Base-by-base conservation (phyloP, 2,797 vertebrate genomes). In the Myotis planiceps region DNA sequence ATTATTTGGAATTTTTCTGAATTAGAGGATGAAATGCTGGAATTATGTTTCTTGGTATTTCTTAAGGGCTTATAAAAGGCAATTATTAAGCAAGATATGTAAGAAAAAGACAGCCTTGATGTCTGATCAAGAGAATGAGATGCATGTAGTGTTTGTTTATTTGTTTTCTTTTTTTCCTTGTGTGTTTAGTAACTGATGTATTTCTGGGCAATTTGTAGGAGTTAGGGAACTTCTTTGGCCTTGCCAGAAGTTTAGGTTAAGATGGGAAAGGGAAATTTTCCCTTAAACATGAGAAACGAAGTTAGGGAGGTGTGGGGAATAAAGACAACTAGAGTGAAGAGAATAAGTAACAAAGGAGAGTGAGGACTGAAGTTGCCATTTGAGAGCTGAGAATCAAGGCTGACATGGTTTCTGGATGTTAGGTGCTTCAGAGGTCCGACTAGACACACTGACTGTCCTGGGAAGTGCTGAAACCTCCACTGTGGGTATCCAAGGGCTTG, bases 401-500 rank as follows among this genome's bases (percentile, higher is more conserved):
- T 95, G 32, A 93, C 13, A 3, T 75, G 53, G 47, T 81, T 94
- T 96, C 94, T 97, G 69, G 42, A 55, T 94, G 21, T 14, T 86
- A 99, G 99, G 99, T 81, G 99, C 99, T n/a, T 98, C 99, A 25
- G 99, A 99, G 96, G 81, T 99, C 85, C 98, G 99, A 15, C 97
- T 99, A 97, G 99, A 99, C 98, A 98, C 99, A 0, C 98, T 99
- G 87, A 98, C 98, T 2, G 51, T 99, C 42, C 89, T 98, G 96
- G 99, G 99, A 92, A 99, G 99, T 27, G 99, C 98, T 0, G 99
- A 99, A 94, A 99, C 98, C 96, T 99, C 98, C 68, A 98, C 98
- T 0, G 72, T 99, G 95, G 99, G 99, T 0, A 89, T 99, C 49
- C 99, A 99, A 87, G 99, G 99, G 15, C 98, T 99, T 97, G 99